Percentiles rank a stretch among this genome's conserved stretches.
Evolutionary conservation across 2,888 invertebrate species (phyloP).

Genomic region (Alitta virens): DNA sequence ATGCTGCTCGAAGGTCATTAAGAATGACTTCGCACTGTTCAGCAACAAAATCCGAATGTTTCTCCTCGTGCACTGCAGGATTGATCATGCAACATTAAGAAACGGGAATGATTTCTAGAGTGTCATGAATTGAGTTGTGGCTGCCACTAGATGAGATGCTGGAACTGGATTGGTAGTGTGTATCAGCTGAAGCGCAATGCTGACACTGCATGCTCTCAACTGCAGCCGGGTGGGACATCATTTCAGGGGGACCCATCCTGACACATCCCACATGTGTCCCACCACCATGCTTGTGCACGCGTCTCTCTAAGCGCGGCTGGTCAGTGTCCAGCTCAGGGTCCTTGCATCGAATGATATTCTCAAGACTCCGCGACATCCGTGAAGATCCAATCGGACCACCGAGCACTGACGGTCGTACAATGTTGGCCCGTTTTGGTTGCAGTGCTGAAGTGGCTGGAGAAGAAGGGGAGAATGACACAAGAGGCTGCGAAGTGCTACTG

Average conservation of each 20-base stretch:
- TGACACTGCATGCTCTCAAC: constrained; percentile 37
- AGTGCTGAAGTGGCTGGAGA: constrained; percentile 1
- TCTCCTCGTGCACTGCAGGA: neutral
- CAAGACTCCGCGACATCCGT: constrained; percentile 46
- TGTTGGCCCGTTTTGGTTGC: no score
- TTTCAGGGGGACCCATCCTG: constrained; percentile 32
- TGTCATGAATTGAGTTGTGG: constrained; percentile 51
- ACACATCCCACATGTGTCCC: neutral
- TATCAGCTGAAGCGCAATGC: constrained; percentile 31
- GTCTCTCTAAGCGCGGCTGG: neutral
- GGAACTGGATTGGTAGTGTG: constrained; percentile 46
- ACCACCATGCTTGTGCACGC: neutral
- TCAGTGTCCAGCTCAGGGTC: constrained; percentile 17
- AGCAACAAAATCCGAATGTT: no score
- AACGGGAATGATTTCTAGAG: constrained; percentile 54
- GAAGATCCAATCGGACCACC: constrained; percentile 4
- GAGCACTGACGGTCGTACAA: neutral
- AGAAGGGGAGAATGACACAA: neutral
- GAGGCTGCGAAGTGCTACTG: constrained; percentile 4
- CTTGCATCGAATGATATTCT: constrained; percentile 20
- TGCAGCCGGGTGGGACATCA: constrained; percentile 36
- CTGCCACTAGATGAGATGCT: constrained; percentile 55
- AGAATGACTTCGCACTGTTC: no score
- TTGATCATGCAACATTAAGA: constrained; percentile 32
- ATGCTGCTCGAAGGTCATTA: no score